phyloP scores from a whole-genome alignment of 1,140 invertebrate genomes.

The Plutomurus gul region DNA sequence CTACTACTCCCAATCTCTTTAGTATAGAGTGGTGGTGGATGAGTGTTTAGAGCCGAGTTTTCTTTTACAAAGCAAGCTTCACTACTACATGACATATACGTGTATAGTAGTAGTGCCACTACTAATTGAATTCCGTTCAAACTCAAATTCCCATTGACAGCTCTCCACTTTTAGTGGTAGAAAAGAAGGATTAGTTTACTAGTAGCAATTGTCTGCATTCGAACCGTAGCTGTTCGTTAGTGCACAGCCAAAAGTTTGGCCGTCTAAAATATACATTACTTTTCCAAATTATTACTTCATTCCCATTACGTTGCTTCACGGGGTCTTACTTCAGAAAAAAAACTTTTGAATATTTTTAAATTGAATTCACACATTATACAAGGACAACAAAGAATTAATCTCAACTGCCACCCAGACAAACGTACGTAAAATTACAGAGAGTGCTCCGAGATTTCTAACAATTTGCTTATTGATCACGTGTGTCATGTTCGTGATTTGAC shows the following conservation, averaged over 20 bases:
- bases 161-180: constrained; percentile 1
- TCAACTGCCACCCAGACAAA: too few relatives aligned
- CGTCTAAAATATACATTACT: neutral
- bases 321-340: too few relatives aligned
- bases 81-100: too few relatives aligned
- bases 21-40: too few relatives aligned
- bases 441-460: too few relatives aligned
- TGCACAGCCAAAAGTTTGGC: constrained; percentile 6
- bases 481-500: neutral
- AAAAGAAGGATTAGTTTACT: constrained; percentile 1
- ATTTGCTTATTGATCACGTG: neutral
- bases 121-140: constrained; percentile 20
- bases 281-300: neutral
- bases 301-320: too few relatives aligned
- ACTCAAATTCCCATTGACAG: neutral
- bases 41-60: neutral
- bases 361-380: too few relatives aligned
- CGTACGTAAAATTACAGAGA: too few relatives aligned
- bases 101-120: too few relatives aligned
- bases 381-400: too few relatives aligned
- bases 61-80: neutral
- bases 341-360: too few relatives aligned
- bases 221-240: constrained; percentile 25
- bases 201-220: constrained; percentile 1
- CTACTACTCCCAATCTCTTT: neutral